These are phyloP conservation scores for Hartigia nigra DNA, from an alignment of 2,888 invertebrate species.

Conservation along the genomic window DNA sequence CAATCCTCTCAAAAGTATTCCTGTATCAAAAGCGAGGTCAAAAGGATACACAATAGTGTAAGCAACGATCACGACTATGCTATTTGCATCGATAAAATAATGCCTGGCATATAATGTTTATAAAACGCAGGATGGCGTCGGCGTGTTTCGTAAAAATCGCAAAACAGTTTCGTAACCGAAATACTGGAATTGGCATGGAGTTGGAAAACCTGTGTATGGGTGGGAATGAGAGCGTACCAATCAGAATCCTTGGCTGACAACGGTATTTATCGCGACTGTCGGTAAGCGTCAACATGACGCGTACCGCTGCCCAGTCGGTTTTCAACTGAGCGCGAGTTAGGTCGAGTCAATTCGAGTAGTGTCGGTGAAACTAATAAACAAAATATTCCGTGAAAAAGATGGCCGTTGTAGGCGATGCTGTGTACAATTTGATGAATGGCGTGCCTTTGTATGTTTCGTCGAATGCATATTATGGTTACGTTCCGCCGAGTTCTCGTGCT, in stretches of 20 bases:
- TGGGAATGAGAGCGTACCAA: background rate
- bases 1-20: background rate
- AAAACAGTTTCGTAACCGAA: background rate
- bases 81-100: slow-evolving; percentile 10
- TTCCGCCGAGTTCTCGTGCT: slow-evolving; percentile 39
- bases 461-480: slow-evolving; percentile 57
- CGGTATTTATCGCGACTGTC: slow-evolving; percentile 3
- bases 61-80: background rate
- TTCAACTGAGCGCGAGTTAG: background rate
- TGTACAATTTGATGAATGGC: slow-evolving; percentile 32
- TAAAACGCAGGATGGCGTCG: background rate
- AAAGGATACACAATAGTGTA: background rate
- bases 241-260: background rate
- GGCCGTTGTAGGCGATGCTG: slow-evolving; percentile 46
- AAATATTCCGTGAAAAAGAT: slow-evolving; percentile 28
- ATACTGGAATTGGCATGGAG: background rate
- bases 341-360: background rate
- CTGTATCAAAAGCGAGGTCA: background rate
- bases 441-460: slow-evolving; percentile 50
- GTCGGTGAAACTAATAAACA: background rate
- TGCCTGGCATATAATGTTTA: background rate
- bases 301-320: background rate
- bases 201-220: background rate
- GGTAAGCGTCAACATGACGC: background rate
- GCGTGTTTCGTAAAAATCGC: background rate